Percentiles rank a stretch among this genome's conserved stretches.
Conservation (phyloP, 2,888 invertebrate species). For the Lepidocyrtoides sp. region DNA sequence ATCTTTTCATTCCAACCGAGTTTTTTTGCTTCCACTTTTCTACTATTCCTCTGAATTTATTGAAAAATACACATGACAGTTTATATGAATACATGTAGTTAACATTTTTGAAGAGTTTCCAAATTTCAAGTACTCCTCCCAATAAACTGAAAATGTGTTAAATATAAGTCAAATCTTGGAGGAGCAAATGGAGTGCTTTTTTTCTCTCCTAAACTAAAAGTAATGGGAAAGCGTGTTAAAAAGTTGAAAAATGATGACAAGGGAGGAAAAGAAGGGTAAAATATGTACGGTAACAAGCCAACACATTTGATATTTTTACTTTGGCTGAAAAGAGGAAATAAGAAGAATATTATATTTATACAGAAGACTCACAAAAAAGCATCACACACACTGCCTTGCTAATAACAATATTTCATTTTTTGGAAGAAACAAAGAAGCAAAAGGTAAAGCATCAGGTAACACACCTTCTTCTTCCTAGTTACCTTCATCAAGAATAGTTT, state of each 20-base stretch:
- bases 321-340: too few relatives aligned
- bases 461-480: conserved; percentile 49
- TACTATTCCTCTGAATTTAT: conserved; percentile 34
- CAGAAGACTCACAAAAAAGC: conserved; percentile 24
- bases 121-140: conserved; percentile 34
- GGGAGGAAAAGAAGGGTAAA: conserved; percentile 70
- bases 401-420: conserved; percentile 67
- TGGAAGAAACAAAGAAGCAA: conserved; percentile 38
- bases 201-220: conserved; percentile 39
- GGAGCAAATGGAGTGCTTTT: conserved; percentile 29
- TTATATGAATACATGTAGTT: conserved; percentile 11
- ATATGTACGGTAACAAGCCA: conserved; percentile 61
- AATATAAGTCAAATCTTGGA: conserved; percentile 32
- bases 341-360: conserved; percentile 53
- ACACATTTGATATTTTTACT: conserved; percentile 26
- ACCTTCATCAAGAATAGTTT: conserved; percentile 56
- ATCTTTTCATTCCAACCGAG: too few relatives aligned
- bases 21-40: background rate
- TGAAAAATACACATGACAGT: conserved; percentile 43
- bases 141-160: conserved; percentile 43
- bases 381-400: conserved; percentile 31
- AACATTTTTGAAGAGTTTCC: conserved; percentile 32
- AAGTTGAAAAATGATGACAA: conserved; percentile 79
- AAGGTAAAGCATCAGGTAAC: conserved; percentile 50
- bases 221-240: conserved; percentile 76